Percentiles rank a stretch among this genome's conserved stretches.
phyloP scores from a whole-genome alignment of 2,113 vertebrate species.

The Equus quagga region DNA sequence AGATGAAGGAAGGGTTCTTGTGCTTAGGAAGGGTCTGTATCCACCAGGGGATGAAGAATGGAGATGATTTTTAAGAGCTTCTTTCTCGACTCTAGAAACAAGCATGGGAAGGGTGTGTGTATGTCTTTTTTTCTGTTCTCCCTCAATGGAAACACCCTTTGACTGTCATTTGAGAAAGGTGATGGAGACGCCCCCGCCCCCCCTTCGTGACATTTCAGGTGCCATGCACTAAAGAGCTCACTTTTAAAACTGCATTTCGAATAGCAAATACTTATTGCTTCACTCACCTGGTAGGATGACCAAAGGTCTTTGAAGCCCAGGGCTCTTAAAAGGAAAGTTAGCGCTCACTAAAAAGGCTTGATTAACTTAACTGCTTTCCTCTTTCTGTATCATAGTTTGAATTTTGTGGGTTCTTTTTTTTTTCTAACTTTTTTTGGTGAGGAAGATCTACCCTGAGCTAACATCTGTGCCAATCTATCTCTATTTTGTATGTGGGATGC shows the following conservation, averaged over 20 bases:
- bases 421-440: too few relatives aligned
- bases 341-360: not conserved
- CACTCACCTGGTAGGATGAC: not conserved
- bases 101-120: not conserved
- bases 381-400: not conserved
- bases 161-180: not conserved
- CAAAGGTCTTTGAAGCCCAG: not conserved
- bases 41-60: not conserved
- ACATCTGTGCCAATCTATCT: too few relatives aligned
- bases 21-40: not conserved
- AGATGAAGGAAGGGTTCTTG: not conserved
- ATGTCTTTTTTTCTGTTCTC: not conserved
- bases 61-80: not conserved
- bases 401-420: not conserved
- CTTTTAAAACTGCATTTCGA: not conserved
- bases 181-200: not conserved
- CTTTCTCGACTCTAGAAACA: not conserved
- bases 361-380: not conserved
- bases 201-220: not conserved
- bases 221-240: not conserved
- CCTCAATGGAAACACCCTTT: not conserved
- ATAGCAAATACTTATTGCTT: not conserved
- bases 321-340: not conserved
- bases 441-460: too few relatives aligned
- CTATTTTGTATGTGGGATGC: too few relatives aligned